Conservation (phyloP, 2,888 invertebrate species). For the Liodrosophila aerea region DNA sequence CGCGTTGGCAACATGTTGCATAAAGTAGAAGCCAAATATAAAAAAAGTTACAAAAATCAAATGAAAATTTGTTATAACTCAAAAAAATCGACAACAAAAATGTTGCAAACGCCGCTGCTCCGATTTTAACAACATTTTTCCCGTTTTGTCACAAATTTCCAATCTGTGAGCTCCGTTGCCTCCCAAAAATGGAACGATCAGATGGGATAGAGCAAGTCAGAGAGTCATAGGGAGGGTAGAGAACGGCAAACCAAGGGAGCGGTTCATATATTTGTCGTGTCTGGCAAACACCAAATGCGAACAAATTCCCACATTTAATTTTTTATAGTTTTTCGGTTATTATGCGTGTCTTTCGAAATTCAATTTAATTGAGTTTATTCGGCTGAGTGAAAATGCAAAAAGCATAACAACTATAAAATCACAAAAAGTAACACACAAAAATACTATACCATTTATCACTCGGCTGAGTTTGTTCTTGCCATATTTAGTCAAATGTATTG, state of each 20-base stretch:
- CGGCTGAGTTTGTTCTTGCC: slow-evolving; percentile 34
- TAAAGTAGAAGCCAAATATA: slow-evolving; percentile 45
- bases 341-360: slow-evolving; percentile 58
- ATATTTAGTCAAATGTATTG: slow-evolving; percentile 69
- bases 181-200: slow-evolving; percentile 13
- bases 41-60: slow-evolving; percentile 21
- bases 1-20: slow-evolving; percentile 66
- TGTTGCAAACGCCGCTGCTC: slow-evolving; percentile 66
- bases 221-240: not conserved
- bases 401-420: slow-evolving; percentile 13
- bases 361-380: slow-evolving; percentile 71
- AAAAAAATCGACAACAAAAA: slow-evolving; percentile 37
- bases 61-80: slow-evolving; percentile 1
- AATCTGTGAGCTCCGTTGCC: slow-evolving; percentile 52
- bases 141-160: slow-evolving; percentile 39
- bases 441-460: slow-evolving; percentile 62
- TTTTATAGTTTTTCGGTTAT: slow-evolving; percentile 27
- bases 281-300: slow-evolving; percentile 50
- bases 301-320: slow-evolving; percentile 71
- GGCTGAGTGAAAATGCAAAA: slow-evolving; percentile 61
- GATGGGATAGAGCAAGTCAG: not conserved
- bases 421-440: slow-evolving; percentile 9
- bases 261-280: slow-evolving; percentile 49
- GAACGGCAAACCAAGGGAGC: not conserved
- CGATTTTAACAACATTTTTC: slow-evolving; percentile 40